Evolutionary conservation across 2,113 vertebrate species (phyloP), one percentile per base, ranked within the genome.

Genomic region (Actinemys pallida): DNA sequence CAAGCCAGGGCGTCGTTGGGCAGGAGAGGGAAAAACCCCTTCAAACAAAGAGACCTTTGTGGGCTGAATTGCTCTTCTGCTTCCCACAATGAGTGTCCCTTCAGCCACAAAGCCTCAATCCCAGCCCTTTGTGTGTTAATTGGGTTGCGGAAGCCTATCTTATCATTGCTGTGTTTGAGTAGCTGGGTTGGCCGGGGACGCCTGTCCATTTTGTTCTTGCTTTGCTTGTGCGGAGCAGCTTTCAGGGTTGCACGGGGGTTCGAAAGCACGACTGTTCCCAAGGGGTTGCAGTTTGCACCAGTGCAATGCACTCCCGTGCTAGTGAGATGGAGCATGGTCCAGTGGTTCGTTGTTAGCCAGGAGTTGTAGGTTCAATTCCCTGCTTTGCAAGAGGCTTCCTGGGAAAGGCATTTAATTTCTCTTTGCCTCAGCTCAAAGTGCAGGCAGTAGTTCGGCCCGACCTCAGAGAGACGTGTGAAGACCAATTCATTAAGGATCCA

Each of bases 1-100:
- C 19, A 8, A 52, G 59, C 35, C 89, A 4, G 17, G 0, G 8
- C 11, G 0, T 6, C 7, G 9, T 7, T 3, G 2, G 45, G 22
- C 35, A n/a, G 65, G 52, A 9, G 0, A 0, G 42, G 76, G 47
- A 13, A 42, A 59, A 17, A 22, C 1, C 3, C 25, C 8, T 14
- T 25, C 52, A 39, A 90, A 90, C 95, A 94, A 97, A 97, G 92
- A 95, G 96, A 90, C 94, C 86, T 97, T 98, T 97, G 97, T 97
- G 94, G 92, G 75, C 54, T 50, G 90, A 91, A 53, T 91, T 13
- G 80, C 91, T 52, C 62, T 69, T 12, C 19, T 69, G 49, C 80
- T 19, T 31, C 79, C 45, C 90, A 72, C 53, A 47, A 31, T 25
- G 45, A 52, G 62, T 52, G 81, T 62, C 81, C 25, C 42, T 59